Percentiles rank a stretch among this genome's conserved stretches.
These are phyloP conservation scores for Rhombomys opimus DNA, from an alignment of 2,113 vertebrate species.

Conservation along the genomic window DNA sequence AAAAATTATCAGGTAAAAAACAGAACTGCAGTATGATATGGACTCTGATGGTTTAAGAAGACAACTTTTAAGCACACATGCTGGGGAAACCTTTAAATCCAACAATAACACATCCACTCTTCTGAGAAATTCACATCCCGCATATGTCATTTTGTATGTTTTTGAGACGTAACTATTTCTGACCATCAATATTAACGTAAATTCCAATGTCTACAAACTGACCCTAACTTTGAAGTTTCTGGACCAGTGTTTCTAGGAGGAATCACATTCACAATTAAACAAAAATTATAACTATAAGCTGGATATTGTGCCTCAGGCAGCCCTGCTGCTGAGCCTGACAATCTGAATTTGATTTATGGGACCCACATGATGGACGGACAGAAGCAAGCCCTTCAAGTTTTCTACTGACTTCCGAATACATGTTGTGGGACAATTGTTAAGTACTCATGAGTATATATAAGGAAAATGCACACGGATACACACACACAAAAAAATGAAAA, in stretches of 20 bases:
- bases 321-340: neutral
- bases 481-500: neutral
- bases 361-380: neutral
- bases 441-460: neutral
- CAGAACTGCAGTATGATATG: neutral
- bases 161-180: neutral
- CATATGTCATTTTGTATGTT: neutral
- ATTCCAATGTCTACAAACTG: neutral
- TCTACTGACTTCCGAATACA: neutral
- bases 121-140: neutral
- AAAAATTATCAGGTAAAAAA: neutral
- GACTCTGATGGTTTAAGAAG: neutral
- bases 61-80: neutral
- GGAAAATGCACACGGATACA: neutral
- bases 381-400: neutral
- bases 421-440: neutral
- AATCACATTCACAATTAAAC: neutral
- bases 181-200: neutral
- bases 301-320: too few relatives aligned
- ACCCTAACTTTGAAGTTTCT: neutral
- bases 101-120: neutral
- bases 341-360: neutral
- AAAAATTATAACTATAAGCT: too few relatives aligned
- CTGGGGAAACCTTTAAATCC: neutral
- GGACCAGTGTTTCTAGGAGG: neutral